These are phyloP conservation scores for Yponomeuta sedellus DNA, from an alignment of 2,888 invertebrate genomes.

Conservation along the genomic window DNA sequence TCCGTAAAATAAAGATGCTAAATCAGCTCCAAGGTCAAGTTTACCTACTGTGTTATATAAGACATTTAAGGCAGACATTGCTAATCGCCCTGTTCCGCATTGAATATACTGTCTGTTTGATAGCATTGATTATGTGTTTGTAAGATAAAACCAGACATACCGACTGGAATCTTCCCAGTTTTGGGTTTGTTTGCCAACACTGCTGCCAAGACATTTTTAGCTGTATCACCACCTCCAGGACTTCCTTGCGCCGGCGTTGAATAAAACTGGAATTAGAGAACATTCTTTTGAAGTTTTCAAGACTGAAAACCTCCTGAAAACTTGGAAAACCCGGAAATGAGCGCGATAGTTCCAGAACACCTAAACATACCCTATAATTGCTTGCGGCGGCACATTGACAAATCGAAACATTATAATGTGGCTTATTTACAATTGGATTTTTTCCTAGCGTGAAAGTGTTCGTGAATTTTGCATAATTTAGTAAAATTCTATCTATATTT, in stretches of 20 bases:
- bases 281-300: slow-evolving; percentile 12
- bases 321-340: slow-evolving; percentile 18
- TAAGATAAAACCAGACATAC: slow-evolving; percentile 38
- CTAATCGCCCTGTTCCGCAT: neutral
- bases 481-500: slow-evolving; percentile 55
- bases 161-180: slow-evolving; percentile 69
- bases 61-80: neutral
- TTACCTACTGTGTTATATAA: slow-evolving; percentile 7
- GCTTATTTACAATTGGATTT: slow-evolving; percentile 46
- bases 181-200: slow-evolving; percentile 70
- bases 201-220: slow-evolving; percentile 70
- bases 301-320: slow-evolving; percentile 9
- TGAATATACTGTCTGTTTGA: neutral
- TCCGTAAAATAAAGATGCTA: no score
- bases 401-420: slow-evolving; percentile 44
- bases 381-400: slow-evolving; percentile 55
- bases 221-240: slow-evolving; percentile 46
- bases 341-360: slow-evolving; percentile 9
- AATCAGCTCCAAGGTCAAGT: slow-evolving; percentile 16
- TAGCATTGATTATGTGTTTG: neutral
- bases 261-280: slow-evolving; percentile 45
- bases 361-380: slow-evolving; percentile 49
- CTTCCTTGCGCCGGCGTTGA: slow-evolving; percentile 42
- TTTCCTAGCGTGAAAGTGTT: slow-evolving; percentile 37
- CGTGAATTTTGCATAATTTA: slow-evolving; percentile 49